phyloP scores from a whole-genome alignment of 2,113 vertebrate genomes.

The Rynchops niger region DNA sequence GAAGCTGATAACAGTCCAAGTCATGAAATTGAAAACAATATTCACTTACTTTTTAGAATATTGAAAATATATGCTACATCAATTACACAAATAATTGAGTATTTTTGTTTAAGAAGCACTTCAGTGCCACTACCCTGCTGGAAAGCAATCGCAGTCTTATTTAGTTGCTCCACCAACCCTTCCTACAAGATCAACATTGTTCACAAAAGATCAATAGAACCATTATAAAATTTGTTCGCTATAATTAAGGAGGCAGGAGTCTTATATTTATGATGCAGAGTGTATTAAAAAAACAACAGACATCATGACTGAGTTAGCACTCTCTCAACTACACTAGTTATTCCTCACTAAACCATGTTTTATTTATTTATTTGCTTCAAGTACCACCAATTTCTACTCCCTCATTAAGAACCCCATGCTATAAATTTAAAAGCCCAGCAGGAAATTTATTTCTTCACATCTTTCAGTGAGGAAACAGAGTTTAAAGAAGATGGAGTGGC shows the following conservation, averaged over 20 bases:
- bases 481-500: not conserved
- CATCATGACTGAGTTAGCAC: not conserved
- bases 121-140: not conserved
- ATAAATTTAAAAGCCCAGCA: constrained; percentile 20
- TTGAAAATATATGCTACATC: not conserved
- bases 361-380: constrained; percentile 39
- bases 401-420: not conserved
- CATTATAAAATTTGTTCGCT: constrained; percentile 41
- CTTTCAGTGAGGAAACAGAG: not conserved
- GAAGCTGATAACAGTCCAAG: constrained; percentile 34
- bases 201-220: constrained; percentile 54
- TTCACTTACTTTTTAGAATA: constrained; percentile 11
- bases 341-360: not conserved
- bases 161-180: constrained; percentile 11
- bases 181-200: constrained; percentile 54
- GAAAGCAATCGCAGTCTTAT: not conserved
- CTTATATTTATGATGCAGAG: constrained; percentile 26
- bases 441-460: not conserved
- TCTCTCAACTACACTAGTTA: not conserved
- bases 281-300: constrained; percentile 45
- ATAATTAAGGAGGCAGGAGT: constrained; percentile 46
- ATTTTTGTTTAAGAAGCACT: constrained; percentile 40
- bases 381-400: not conserved
- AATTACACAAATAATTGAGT: constrained; percentile 15
- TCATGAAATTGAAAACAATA: not conserved